Base-by-base conservation (phyloP, 2,113 vertebrate genomes). In the Polypterus bichir region DNA sequence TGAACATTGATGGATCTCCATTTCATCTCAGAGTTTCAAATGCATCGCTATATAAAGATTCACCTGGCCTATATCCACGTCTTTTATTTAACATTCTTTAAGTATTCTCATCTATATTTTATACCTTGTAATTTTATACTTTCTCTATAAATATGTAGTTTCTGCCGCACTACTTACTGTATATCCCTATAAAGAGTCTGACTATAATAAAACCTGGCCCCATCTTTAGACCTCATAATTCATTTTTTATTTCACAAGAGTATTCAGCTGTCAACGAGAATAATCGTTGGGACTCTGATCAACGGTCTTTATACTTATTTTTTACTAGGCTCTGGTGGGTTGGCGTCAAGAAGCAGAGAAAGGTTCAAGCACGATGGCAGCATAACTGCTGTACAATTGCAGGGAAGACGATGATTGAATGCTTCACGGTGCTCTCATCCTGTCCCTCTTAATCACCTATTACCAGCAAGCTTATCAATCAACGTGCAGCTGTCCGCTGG, bases 401-500 rank as follows among this genome's bases (percentile, higher is more conserved):
- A 48, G 45, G 60, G 5, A n/a, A 59, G 44, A 47, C 61, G 6
- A 11, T 5, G 60, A 56, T 5, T 46, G 7, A 44, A 7, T 10
- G 11, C 59, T 66, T 62, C 54, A 59, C 45, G 6, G 47, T 4
- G 51, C 7, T 64, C 47, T 3, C 57, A 61, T 8, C 57, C 60
- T 62, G 8, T 56, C 57, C 2, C 27, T 72, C 44, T 62, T 55
- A 64, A 3, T 68, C 59, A 63, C 57, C 54, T 9, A 60, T 56
- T 60, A 45, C 48, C 57, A 65, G 46, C 44, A 64, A 65, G 45
- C 10, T 65, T 8, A 65, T 62, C 59, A 9, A 52, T 45, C 10
- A 3, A 5, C 61, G 8, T 7, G 56, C 3, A 49, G 69, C 46
- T 59, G 5, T 2, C 53, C 46, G 66, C 7, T 9, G 49, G 4